Conservation (phyloP, 2,888 invertebrate species). For the Tetragonisca angustula region DNA sequence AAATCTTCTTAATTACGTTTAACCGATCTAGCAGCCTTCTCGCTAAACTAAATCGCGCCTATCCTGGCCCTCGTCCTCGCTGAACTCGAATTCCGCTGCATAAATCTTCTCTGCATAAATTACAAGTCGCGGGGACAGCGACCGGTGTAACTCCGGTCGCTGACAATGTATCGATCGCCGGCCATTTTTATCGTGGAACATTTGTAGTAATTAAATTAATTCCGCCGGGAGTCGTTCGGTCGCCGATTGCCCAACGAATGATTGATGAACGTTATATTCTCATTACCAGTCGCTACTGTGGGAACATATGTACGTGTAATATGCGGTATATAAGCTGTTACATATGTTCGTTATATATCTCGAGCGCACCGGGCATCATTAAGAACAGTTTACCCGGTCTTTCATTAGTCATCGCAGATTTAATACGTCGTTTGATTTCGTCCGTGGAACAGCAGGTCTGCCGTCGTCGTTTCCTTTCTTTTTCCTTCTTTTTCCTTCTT, state of each 20-base stretch:
- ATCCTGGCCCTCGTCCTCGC: not conserved
- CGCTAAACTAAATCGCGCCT: not conserved
- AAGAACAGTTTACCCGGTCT: slow-evolving; percentile 71
- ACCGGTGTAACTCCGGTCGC: slow-evolving; percentile 5
- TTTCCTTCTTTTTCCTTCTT: not conserved
- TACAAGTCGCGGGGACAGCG: not conserved
- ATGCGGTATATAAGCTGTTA: slow-evolving; percentile 32
- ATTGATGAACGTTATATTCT: slow-evolving; percentile 73
- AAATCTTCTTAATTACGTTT: slow-evolving; percentile 48
- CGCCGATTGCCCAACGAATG: slow-evolving; percentile 70
- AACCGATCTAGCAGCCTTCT: slow-evolving; percentile 19
- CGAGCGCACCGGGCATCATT: slow-evolving; percentile 64
- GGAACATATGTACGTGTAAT: slow-evolving; percentile 64
- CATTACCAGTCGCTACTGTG: slow-evolving; percentile 73
- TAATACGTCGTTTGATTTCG: slow-evolving; percentile 69
- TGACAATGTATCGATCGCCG: slow-evolving; percentile 49
- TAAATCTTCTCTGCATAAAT: slow-evolving; percentile 47
- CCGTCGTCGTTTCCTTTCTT: slow-evolving; percentile 31
- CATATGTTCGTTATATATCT: slow-evolving; percentile 38
- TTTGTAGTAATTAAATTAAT: slow-evolving; percentile 74
- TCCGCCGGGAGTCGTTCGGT: slow-evolving; percentile 59
- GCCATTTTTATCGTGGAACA: slow-evolving; percentile 60
- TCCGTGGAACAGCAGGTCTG: slow-evolving; percentile 38
- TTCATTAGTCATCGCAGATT: slow-evolving; percentile 73
- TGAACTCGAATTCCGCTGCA: slow-evolving; percentile 6